These are phyloP conservation scores for Ailuropoda melanoleuca DNA, from an alignment of 2,113 vertebrate species.

Conservation along the genomic window DNA sequence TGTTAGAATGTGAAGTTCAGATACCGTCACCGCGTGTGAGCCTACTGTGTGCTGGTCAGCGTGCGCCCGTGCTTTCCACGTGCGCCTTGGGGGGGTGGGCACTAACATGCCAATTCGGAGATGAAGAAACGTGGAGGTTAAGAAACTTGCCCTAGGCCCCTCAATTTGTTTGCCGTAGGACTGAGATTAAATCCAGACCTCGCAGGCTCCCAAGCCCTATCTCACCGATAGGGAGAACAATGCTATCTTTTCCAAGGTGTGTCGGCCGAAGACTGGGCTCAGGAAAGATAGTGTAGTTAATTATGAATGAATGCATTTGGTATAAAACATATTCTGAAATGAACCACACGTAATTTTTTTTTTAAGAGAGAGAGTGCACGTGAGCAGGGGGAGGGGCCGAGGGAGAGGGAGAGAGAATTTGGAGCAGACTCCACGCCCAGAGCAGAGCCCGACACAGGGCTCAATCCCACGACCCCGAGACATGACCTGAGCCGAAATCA, in stretches of 20 bases:
- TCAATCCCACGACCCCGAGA: not conserved
- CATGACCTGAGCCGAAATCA: not conserved
- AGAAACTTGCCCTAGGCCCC: not conserved
- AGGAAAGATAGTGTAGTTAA: not conserved
- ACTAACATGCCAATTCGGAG: not conserved
- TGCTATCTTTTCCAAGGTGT: not conserved
- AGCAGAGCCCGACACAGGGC: not conserved
- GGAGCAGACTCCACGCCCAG: not conserved
- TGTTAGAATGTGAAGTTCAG: not conserved
- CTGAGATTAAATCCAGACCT: not conserved
- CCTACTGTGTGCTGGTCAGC: rapidly evolving
- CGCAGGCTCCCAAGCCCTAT: not conserved
- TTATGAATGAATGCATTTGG: not conserved
- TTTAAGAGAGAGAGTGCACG: not conserved
- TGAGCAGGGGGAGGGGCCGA: not conserved
- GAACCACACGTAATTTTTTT: not conserved
- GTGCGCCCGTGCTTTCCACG: not conserved
- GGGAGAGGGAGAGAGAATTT: not conserved
- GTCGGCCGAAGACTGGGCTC: not conserved
- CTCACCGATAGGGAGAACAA: not conserved
- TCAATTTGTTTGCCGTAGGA: not conserved
- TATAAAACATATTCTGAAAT: not conserved
- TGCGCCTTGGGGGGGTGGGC: not conserved
- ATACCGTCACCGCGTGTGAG: rapidly evolving
- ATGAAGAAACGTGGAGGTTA: not conserved